Conservation (phyloP, 2,113 vertebrate species). For the Microcebus tavaratra region DNA sequence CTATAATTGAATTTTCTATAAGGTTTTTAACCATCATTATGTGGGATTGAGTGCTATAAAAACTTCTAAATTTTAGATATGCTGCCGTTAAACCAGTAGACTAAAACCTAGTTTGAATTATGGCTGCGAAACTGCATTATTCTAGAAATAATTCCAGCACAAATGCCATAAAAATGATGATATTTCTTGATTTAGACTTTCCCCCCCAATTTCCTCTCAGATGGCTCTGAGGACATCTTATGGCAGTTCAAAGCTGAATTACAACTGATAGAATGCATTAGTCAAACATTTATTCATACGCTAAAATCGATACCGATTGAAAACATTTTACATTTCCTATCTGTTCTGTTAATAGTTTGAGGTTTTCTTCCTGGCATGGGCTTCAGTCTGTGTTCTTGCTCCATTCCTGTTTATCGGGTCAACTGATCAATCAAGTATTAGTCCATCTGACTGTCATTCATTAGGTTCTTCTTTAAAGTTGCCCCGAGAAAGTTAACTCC, state of each 20-base stretch:
- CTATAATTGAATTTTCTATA: conserved; percentile 66
- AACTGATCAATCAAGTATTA: not conserved
- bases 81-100: conserved; percentile 75
- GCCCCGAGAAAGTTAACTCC: not conserved
- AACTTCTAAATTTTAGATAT: conserved; percentile 66
- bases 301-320: not conserved
- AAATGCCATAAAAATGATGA: conserved; percentile 64
- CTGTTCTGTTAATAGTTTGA: not conserved
- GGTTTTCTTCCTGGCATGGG: not conserved
- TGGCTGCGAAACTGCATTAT: conserved; percentile 58
- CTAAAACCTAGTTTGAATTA: conserved; percentile 73
- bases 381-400: not conserved
- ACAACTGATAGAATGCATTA: not conserved
- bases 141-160: conserved; percentile 66
- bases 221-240: not conserved
- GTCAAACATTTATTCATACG: not conserved
- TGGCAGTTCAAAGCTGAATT: not conserved
- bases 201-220: not conserved
- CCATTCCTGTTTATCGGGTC: not conserved
- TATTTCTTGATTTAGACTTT: conserved; percentile 14
- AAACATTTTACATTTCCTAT: not conserved
- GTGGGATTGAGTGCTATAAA: conserved; percentile 64
- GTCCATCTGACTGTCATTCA: not conserved
- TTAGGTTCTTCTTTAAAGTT: conserved; percentile 2
- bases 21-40: conserved; percentile 56